These are phyloP conservation scores for Zalophus californianus DNA, from an alignment of 2,797 vertebrate species.

Conservation along the genomic window DNA sequence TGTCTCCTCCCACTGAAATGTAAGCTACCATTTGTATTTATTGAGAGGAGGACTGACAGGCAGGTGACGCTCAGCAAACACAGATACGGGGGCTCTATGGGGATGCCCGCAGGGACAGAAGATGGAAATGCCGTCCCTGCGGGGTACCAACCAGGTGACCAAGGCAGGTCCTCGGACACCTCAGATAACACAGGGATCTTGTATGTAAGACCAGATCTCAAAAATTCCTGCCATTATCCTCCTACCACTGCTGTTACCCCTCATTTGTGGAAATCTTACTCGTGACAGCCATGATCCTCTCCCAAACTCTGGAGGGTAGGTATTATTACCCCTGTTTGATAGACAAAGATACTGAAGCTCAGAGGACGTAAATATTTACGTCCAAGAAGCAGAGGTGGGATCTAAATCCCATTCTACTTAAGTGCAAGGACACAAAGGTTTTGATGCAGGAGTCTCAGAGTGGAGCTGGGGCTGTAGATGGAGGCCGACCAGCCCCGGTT, in stretches of 20 bases:
- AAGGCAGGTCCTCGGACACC: not conserved
- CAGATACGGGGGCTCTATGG: not conserved
- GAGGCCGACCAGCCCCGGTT: too few relatives aligned
- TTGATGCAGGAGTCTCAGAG: not conserved
- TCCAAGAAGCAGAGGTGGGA: not conserved
- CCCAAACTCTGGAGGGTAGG: not conserved
- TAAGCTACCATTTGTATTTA: not conserved
- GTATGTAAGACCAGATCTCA: not conserved
- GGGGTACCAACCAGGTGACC: not conserved
- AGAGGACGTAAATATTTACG: not conserved
- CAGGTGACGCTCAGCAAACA: not conserved
- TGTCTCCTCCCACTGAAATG: not conserved
- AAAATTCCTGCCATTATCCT: too few relatives aligned
- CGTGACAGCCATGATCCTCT: not conserved
- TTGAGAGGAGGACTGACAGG: not conserved
- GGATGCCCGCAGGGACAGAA: not conserved
- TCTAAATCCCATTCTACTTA: not conserved
- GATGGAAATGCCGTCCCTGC: not conserved
- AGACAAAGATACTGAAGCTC: not conserved
- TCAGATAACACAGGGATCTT: not conserved
- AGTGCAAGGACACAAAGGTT: not conserved
- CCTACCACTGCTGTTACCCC: not conserved
- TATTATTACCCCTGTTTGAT: not conserved
- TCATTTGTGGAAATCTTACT: not conserved
- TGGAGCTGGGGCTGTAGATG: not conserved